Percentiles rank a stretch among this genome's conserved stretches.
These are phyloP conservation scores for Chrosomus eos DNA, from an alignment of 2,797 vertebrate species.

Conservation along the genomic window DNA sequence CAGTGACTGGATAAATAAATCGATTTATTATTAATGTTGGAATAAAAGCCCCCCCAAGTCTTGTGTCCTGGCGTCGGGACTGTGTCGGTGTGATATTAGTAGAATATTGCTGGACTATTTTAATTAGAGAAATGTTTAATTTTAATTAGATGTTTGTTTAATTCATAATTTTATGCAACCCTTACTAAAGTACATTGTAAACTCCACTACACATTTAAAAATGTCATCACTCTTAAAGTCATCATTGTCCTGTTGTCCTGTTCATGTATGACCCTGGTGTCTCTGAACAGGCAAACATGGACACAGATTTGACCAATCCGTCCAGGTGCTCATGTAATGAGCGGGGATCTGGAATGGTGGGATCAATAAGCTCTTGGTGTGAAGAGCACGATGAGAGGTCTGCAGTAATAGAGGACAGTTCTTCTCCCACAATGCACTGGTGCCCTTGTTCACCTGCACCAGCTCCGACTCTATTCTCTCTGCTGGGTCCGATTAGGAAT, in stretches of 20 bases:
- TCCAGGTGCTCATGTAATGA: conserved; percentile 28
- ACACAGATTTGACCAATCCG: not conserved
- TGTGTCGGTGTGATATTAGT: too few relatives aligned
- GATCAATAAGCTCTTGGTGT: conserved; percentile 55
- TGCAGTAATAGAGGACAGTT: conserved; percentile 53
- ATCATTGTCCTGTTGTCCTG: not conserved
- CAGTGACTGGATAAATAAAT: too few relatives aligned
- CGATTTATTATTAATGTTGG: too few relatives aligned
- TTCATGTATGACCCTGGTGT: not conserved
- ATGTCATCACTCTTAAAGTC: not conserved
- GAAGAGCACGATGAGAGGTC: conserved; percentile 33
- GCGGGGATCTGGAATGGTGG: conserved; percentile 25
- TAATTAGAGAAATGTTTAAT: too few relatives aligned
- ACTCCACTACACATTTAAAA: not conserved
- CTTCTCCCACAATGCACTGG: conserved; percentile 45
- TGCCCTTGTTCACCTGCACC: conserved; percentile 1
- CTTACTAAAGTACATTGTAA: not conserved
- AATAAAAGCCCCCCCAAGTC: too few relatives aligned
- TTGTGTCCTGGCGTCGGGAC: too few relatives aligned
- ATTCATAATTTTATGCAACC: not conserved
- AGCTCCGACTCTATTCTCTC: conserved; percentile 45
- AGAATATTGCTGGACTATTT: too few relatives aligned
- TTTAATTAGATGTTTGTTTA: too few relatives aligned
- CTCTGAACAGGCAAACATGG: conserved; percentile 1
- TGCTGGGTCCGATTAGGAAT: conserved; percentile 69